These are phyloP conservation scores for Agrochola lota DNA, from an alignment of 2,888 invertebrate species.

Conservation along the genomic window DNA sequence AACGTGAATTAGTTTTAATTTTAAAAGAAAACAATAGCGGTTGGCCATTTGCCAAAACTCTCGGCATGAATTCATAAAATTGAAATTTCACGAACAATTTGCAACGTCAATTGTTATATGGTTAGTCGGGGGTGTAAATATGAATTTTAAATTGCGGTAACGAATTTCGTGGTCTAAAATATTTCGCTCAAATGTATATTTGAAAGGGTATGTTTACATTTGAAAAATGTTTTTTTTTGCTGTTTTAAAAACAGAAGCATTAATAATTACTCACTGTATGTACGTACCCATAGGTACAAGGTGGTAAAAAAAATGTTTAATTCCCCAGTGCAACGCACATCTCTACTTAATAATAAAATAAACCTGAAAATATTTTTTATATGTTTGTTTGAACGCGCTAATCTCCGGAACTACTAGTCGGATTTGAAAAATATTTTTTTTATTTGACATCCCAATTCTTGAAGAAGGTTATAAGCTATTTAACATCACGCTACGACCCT, in stretches of 20 bases:
- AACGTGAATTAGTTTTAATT: slow-evolving; percentile 66
- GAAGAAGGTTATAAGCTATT: no score
- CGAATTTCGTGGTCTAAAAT: slow-evolving; percentile 41
- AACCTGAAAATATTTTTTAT: not conserved
- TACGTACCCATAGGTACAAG: not conserved
- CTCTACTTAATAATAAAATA: not conserved
- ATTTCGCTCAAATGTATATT: slow-evolving; percentile 22
- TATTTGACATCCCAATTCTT: no score
- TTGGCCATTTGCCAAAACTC: slow-evolving; percentile 66
- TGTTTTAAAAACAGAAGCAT: not conserved
- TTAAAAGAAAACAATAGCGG: slow-evolving; percentile 69
- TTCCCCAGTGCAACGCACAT: no score
- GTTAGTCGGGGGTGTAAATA: slow-evolving; percentile 58
- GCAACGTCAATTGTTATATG: slow-evolving; percentile 64
- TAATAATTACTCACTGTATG: not conserved
- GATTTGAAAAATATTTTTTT: no score
- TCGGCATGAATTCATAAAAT: slow-evolving; percentile 67
- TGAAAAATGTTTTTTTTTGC: not conserved
- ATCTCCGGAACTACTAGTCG: not conserved
- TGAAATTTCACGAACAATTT: slow-evolving; percentile 69
- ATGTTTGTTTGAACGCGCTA: not conserved
- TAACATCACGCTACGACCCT: no score
- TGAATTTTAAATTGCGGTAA: slow-evolving; percentile 62
- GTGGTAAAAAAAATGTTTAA: not conserved
- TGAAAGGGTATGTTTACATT: slow-evolving; percentile 17